Conservation (phyloP, 2,797 vertebrate species). For the Syngnathus rostellatus region DNA sequence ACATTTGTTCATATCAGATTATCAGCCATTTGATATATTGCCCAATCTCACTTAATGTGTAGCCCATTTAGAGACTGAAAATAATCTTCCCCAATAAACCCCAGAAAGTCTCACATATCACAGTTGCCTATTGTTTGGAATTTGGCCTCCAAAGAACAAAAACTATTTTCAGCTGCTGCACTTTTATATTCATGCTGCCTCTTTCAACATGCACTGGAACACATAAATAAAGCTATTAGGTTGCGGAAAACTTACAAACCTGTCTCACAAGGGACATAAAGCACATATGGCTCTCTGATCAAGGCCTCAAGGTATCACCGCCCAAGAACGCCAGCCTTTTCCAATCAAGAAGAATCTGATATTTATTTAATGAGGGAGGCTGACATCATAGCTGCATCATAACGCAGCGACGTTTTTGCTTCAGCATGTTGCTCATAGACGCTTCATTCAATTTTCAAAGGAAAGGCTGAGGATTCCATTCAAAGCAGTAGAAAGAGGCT, state of each 20-base stretch:
- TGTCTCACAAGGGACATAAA: conserved; percentile 34
- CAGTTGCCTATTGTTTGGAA: conserved; percentile 25
- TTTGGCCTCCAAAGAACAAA: conserved; percentile 17
- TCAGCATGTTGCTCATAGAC: not conserved
- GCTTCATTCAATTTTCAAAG: not conserved
- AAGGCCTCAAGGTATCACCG: conserved; percentile 43
- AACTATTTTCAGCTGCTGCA: conserved; percentile 41
- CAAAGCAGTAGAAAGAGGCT: not conserved
- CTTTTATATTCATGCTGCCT: conserved; percentile 33
- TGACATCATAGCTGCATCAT: conserved; percentile 29
- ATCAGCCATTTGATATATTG: not conserved
- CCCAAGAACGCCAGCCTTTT: conserved; percentile 33
- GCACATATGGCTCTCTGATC: conserved; percentile 56
- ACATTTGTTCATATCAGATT: not conserved
- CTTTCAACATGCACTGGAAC: conserved; percentile 31
- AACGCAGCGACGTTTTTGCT: conserved; percentile 26
- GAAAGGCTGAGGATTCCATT: not conserved
- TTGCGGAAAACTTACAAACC: conserved; percentile 45
- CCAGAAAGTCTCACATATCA: conserved; percentile 24
- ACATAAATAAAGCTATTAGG: conserved; percentile 49
- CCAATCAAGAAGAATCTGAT: conserved; percentile 39
- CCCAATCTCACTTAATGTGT: not conserved
- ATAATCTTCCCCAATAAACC: conserved; percentile 16
- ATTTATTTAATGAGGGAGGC: conserved; percentile 18
- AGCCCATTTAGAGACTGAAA: conserved; percentile 11